Conservation (phyloP, 2,113 vertebrate genomes). For the Cisticola juncidis region DNA sequence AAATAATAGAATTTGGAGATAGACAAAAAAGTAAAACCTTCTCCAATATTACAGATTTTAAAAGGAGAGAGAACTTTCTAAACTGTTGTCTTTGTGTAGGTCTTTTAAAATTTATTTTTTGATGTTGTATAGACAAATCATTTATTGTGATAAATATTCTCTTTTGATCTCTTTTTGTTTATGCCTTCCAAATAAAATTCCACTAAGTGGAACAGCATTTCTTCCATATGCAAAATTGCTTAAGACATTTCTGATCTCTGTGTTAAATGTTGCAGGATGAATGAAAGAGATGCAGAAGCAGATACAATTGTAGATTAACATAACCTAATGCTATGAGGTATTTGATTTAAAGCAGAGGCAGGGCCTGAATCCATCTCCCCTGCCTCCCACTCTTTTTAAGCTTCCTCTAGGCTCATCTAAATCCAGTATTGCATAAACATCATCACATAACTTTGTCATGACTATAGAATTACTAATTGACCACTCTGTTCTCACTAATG, state of each 20-base stretch:
- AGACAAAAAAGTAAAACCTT: neutral
- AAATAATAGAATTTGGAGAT: neutral
- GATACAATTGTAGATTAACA: neutral
- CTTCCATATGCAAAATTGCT: neutral
- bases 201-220: neutral
- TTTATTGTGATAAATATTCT: conserved; percentile 43
- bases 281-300: neutral
- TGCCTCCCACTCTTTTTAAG: neutral
- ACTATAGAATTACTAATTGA: neutral
- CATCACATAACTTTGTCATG: neutral
- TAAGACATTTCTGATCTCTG: neutral
- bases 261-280: neutral
- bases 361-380: neutral
- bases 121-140: conserved; percentile 3
- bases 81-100: neutral
- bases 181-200: conserved; percentile 9
- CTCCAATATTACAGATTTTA: neutral
- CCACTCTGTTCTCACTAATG: neutral
- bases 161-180: neutral
- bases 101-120: conserved; percentile 35
- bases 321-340: neutral
- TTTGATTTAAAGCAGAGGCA: neutral
- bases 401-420: neutral
- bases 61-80: neutral
- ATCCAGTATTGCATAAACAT: neutral